Evolutionary conservation across 2,113 vertebrate genomes (phyloP).

Genomic region (Hystrix cristata): DNA sequence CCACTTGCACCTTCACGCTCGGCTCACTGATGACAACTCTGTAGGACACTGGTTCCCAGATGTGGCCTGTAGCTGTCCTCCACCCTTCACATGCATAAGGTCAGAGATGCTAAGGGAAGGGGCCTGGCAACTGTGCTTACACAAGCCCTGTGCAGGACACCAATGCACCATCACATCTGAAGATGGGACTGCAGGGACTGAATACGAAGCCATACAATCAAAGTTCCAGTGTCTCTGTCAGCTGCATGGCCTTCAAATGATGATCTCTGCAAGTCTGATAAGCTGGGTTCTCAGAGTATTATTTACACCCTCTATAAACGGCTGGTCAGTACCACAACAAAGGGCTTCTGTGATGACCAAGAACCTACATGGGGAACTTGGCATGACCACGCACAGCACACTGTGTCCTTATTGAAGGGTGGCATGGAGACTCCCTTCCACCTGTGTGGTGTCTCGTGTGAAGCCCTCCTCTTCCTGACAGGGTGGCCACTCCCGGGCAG

Average conservation of each 20-base stretch:
- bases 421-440: not conserved
- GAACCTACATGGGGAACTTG: rapidly evolving
- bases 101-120: not conserved
- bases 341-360: not conserved
- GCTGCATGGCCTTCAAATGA: not conserved
- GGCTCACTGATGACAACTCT: not conserved
- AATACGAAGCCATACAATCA: not conserved
- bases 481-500: not conserved
- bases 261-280: not conserved
- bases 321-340: not conserved
- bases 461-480: not conserved
- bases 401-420: not conserved
- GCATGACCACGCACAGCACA: not conserved
- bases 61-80: not conserved
- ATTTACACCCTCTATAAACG: not conserved
- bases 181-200: not conserved
- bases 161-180: not conserved
- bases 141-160: not conserved
- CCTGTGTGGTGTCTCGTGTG: not conserved
- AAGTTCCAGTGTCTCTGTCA: not conserved
- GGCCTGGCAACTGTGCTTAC: not conserved
- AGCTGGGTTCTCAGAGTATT: not conserved
- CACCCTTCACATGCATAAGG: too few species aligned
- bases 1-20: too few species aligned
- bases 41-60: not conserved